These are phyloP conservation scores for Caenorhabditis sp. DNA, from an alignment of 2,888 invertebrate genomes.

Conservation along the genomic window DNA sequence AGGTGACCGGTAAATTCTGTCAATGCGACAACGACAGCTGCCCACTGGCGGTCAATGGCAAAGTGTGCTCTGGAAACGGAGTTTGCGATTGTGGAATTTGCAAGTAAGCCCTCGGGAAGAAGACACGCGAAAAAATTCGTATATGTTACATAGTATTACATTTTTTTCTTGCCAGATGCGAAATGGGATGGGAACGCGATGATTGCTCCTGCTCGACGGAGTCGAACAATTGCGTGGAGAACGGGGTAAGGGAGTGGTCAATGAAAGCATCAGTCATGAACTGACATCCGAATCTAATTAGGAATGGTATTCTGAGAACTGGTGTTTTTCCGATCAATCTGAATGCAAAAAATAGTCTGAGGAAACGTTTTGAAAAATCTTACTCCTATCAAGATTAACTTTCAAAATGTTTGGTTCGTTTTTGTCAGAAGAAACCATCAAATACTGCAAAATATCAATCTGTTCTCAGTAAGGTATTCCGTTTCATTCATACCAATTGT, in stretches of 20 bases:
- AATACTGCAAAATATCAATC: no score
- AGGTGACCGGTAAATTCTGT: slow-evolving; percentile 80
- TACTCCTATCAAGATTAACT: no score
- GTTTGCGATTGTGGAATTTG: slow-evolving; percentile 80
- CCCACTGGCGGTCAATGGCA: slow-evolving; percentile 75
- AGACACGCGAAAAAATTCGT: slow-evolving; percentile 7
- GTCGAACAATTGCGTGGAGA: slow-evolving; percentile 75
- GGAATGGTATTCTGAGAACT: no score
- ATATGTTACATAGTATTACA: slow-evolving; percentile 28
- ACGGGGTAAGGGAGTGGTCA: slow-evolving; percentile 58
- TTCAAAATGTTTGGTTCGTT: no score
- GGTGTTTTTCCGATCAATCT: no score
- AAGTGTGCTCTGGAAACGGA: slow-evolving; percentile 78
- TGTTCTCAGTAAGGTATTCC: no score
- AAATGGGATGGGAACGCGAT: slow-evolving; percentile 76
- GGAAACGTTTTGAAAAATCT: no score
- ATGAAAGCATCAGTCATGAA: no score
- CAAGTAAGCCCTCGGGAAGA: slow-evolving; percentile 44
- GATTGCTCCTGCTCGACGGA: slow-evolving; percentile 79
- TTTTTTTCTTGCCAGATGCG: slow-evolving; percentile 68
- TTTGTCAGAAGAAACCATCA: no score
- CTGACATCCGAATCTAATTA: no score
- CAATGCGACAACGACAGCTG: slow-evolving; percentile 79
- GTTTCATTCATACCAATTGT: no score
- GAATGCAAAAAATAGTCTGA: no score